phyloP scores from a whole-genome alignment of 1,140 invertebrate species.

The Polypedilum pembai region DNA sequence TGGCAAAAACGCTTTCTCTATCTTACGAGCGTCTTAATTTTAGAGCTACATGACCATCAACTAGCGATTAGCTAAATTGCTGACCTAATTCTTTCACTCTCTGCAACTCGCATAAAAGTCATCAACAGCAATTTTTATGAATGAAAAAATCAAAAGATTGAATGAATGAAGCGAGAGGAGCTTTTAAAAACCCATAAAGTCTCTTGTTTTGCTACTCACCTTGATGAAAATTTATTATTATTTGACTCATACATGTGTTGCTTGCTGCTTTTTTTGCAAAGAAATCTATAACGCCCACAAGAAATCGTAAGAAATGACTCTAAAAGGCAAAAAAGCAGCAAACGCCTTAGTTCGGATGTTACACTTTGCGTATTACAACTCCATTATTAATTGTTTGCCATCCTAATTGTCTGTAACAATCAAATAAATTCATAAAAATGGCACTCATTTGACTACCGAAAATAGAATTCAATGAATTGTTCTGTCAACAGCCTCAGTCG shows the following conservation, averaged over 20 bases:
- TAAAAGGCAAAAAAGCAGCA: neutral
- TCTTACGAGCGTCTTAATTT: neutral
- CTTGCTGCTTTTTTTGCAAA: no score
- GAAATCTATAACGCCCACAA: no score
- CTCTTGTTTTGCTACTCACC: slow-evolving; percentile 1
- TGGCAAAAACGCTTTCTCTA: neutral
- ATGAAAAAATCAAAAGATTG: neutral
- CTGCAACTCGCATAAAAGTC: neutral
- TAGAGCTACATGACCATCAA: neutral
- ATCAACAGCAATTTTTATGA: neutral
- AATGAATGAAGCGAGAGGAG: neutral
- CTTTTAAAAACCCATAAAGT: slow-evolving; percentile 2
- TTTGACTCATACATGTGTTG: no score
- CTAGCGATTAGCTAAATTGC: neutral
- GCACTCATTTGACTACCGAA: neutral
- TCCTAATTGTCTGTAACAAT: neutral
- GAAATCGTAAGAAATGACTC: neutral
- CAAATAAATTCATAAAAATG: neutral
- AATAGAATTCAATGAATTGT: neutral
- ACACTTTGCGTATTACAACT: slow-evolving; percentile 5
- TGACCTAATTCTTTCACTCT: slow-evolving; percentile 1
- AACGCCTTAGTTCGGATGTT: neutral
- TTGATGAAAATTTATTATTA: neutral
- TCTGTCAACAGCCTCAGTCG: slow-evolving; percentile 1
- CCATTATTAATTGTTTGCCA: neutral